Evolutionary conservation across 64 coral and sea anemone genomes (phyloP).

Genomic region (Platygyra sinensis): DNA sequence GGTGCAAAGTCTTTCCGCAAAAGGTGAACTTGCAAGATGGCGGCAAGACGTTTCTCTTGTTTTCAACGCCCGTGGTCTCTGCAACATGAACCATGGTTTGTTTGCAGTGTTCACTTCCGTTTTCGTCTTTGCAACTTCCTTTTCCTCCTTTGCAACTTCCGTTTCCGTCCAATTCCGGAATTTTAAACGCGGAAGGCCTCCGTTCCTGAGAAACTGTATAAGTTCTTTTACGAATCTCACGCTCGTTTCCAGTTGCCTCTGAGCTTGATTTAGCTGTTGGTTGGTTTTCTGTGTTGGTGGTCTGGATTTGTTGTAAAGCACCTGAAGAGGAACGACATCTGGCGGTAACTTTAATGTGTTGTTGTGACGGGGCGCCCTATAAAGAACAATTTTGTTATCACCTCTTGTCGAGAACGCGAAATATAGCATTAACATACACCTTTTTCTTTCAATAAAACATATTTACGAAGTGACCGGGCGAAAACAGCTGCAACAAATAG

Average conservation of each 20-base stretch:
- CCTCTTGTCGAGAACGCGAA: not conserved
- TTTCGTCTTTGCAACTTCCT: not conserved
- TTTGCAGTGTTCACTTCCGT: not conserved
- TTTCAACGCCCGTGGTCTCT: not conserved
- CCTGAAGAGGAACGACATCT: not conserved
- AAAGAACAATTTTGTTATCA: not conserved
- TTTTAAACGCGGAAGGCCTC: not conserved
- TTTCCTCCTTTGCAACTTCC: not conserved
- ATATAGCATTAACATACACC: too few relatives aligned
- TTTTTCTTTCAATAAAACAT: too few relatives aligned
- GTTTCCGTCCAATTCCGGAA: not conserved
- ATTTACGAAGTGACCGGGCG: too few relatives aligned
- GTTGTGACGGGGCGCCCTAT: not conserved
- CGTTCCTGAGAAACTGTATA: not conserved
- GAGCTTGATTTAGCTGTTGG: not conserved
- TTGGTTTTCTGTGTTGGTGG: not conserved
- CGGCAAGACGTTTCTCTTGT: not conserved
- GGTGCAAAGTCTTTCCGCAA: constrained; percentile 56
- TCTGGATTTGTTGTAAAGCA: constrained; percentile 7
- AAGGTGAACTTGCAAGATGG: constrained; percentile 47
- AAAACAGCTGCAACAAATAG: too few relatives aligned
- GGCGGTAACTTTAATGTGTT: not conserved
- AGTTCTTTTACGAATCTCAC: not conserved
- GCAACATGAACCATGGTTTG: not conserved
- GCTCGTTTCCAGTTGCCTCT: not conserved